These are phyloP conservation scores for Bimastos eiseni DNA, from an alignment of 2,888 invertebrate species.

Conservation along the genomic window DNA sequence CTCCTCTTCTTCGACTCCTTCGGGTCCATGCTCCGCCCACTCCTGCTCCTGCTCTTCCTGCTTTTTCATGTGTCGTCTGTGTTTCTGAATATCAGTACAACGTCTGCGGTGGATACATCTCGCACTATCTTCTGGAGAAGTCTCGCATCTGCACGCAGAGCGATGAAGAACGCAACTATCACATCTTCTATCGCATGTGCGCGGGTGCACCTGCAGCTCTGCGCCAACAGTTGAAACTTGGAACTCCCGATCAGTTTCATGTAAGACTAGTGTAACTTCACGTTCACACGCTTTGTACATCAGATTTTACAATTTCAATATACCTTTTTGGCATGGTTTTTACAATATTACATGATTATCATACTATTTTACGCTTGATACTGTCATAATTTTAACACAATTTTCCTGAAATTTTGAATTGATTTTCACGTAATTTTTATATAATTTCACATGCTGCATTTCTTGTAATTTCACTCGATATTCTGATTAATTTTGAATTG, in stretches of 20 bases:
- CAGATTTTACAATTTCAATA: too few relatives aligned
- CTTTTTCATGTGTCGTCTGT: background rate
- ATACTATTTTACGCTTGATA: background rate
- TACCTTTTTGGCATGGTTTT: too few relatives aligned
- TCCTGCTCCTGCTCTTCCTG: too few relatives aligned
- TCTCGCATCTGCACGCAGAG: slow-evolving; percentile 82
- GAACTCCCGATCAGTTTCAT: slow-evolving; percentile 59
- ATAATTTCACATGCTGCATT: background rate
- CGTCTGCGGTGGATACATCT: slow-evolving; percentile 89
- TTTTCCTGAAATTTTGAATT: background rate
- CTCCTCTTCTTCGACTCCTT: too few relatives aligned
- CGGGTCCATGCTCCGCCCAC: too few relatives aligned
- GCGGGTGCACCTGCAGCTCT: slow-evolving; percentile 86
- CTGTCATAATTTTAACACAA: background rate
- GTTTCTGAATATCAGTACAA: slow-evolving; percentile 66
- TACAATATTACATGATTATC: background rate
- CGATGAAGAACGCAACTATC: slow-evolving; percentile 91
- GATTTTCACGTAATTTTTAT: slow-evolving; percentile 53
- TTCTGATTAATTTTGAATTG: background rate
- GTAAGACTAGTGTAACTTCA: slow-evolving; percentile 44
- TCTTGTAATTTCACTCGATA: background rate
- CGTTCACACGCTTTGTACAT: background rate
- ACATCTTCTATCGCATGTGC: slow-evolving; percentile 93
- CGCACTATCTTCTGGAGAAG: slow-evolving; percentile 94
- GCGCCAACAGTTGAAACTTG: slow-evolving; percentile 71